Base-by-base conservation (phyloP, 35 echinoderm and acorn worm genomes). In the Eucidaris tribuloides region DNA sequence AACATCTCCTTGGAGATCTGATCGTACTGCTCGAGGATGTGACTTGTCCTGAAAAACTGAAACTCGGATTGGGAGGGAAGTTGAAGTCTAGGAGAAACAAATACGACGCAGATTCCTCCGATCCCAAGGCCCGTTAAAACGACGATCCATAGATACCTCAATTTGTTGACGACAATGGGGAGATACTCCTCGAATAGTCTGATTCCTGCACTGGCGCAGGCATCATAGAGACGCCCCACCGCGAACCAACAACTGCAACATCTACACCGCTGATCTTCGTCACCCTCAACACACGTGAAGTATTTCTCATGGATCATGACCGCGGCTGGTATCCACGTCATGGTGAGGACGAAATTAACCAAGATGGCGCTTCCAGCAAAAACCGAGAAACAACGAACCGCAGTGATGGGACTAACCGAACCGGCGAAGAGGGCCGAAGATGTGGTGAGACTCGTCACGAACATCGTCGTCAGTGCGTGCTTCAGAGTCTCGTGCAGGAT, bases 361-460 rank as follows among this genome's bases (percentile, higher is more conserved):
- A 89, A 22, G 55, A 99, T 71, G 2, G 91, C 52, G 35, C 78
- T 90, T 28, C 96, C 96, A 1, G 86, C 77, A 50, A 90, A 99
- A 5, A 99, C 82, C 19, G 90, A 83, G 42, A 92, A 99, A 44
- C 90, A 93, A 17, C 81, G 66, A 15, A 93, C 44, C 11, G 90
- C 90, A 5, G 80, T 89, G 58, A 93, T 90, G 18, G 79, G 28
- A 37, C 90, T 90, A 39, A 93, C 25, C 6, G 64, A 60, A 22
- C 82, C 89, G 7, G 81, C 82, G 22, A 66, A 99, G 5, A 99
- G 46, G 4, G 96, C 96, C 0, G 90, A 39, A 23, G 96, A 76
- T 2, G 96, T 99, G 2, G 96, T 99, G 24, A 92, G 77, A 52
- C 90, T 99, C 9, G 96, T 99, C 22, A 99, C 96, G 77, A 99